Conservation (phyloP, 2,113 vertebrate species). For the Stomatorhinus ivindoensis region DNA sequence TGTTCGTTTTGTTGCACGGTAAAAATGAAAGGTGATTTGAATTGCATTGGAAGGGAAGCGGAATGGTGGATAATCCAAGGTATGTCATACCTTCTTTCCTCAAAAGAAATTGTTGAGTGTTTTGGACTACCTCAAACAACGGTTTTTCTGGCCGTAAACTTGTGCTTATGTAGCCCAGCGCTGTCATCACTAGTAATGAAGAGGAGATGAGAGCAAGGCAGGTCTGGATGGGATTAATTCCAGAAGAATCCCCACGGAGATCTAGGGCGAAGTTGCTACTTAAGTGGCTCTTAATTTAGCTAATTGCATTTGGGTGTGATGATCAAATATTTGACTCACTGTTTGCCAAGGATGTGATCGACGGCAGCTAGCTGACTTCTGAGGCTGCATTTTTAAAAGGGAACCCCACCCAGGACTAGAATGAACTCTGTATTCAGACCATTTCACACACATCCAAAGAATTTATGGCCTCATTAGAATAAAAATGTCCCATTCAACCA, state of each 20-base stretch:
- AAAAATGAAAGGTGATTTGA: neutral
- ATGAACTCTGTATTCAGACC: neutral
- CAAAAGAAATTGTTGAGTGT: neutral
- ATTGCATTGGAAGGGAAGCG: neutral
- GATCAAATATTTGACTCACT: neutral
- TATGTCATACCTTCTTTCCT: neutral
- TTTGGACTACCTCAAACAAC: neutral
- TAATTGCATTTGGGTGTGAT: slow-evolving; percentile 13
- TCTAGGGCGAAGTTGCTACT: neutral
- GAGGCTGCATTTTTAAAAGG: neutral
- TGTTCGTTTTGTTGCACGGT: neutral
- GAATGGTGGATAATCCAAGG: neutral
- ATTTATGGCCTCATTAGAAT: neutral
- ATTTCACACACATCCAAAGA: neutral
- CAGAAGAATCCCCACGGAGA: neutral
- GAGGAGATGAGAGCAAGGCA: neutral
- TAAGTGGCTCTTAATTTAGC: slow-evolving; percentile 9
- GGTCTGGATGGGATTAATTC: slow-evolving; percentile 6
- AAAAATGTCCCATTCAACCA: neutral
- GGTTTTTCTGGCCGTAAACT: neutral
- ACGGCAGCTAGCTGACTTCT: neutral
- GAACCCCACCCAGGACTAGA: neutral
- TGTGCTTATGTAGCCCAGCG: neutral
- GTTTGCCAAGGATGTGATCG: neutral
- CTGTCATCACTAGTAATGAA: slow-evolving; percentile 6